Evolutionary conservation across 2,888 invertebrate genomes (phyloP), one percentile per base, ranked within the genome.

Genomic region (Galerucella calmariensis): DNA sequence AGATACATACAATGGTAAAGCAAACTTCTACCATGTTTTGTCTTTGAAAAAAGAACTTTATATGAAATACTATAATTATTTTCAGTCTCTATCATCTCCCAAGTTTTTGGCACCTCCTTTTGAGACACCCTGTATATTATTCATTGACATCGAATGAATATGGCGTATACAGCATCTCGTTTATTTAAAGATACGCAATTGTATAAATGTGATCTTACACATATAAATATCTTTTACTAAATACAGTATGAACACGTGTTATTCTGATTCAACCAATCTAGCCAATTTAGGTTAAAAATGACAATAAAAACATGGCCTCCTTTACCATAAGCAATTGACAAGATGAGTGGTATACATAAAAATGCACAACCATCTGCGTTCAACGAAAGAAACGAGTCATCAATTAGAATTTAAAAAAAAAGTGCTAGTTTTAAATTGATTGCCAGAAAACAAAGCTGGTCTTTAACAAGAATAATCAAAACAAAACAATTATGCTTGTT

Each of bases 191-290:
- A 56, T 16, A 56, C n/a, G 16, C 11, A 20, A 24, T 59, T 59
- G 20, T 27, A 27, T 24, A 5, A 14, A 12, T 59, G 10, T 24
- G 24, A 24, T 59, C 14, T 27, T 61, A 9, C 27, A 61, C 35
- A 61, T 35, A 61, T 35, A 61, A 61, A 35, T 35, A 35, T 61
- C 35, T 61, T 35, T 9, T 4, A 14, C n/a, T 61, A 27, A 27
- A 59, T 59, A 35, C 14, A 27, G 61, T 12, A 61, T 35, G n/a
- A 14, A 35, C 61, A 61, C 61, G 61, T 61, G 61, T 61, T 61
- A 46, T 65, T 59, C 72, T 72, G 72, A 72, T 72, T 72, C 72
- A 72, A 66, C 72, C 59, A 72, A 72, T 72, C 72, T 66, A 66
- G 58, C 72, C 66, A 72, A 72, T 72, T 72, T 59, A 48, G 72